These are phyloP conservation scores for Drosophila truncata DNA, from an alignment of 1,140 invertebrate species.

Conservation along the genomic window DNA sequence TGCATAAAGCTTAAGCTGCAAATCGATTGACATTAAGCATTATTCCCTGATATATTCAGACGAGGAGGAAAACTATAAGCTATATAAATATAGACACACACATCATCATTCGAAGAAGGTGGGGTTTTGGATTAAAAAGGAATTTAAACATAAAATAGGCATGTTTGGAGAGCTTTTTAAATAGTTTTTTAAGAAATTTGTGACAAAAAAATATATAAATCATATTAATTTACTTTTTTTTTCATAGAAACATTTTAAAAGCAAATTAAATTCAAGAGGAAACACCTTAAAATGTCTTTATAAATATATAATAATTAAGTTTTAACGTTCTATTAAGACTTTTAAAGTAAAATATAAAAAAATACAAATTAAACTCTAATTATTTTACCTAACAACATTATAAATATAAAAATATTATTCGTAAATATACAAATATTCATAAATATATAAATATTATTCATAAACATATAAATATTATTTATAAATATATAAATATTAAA, in stretches of 20 bases:
- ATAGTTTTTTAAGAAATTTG: not conserved
- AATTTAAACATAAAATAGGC: no score
- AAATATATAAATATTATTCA: no score
- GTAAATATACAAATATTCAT: no score
- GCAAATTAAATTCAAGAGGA: not conserved
- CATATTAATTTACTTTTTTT: not conserved
- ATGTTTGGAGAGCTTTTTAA: no score
- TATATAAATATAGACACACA: not conserved
- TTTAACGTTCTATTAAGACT: not conserved
- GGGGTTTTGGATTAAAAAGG: not conserved
- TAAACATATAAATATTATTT: no score
- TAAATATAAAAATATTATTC: no score
- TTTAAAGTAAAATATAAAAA: not conserved
- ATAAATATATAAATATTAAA: no score
- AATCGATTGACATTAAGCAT: slow-evolving; percentile 44
- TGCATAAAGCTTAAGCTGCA: slow-evolving; percentile 41
- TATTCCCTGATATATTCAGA: slow-evolving; percentile 8
- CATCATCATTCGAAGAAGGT: no score
- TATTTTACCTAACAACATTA: not conserved
- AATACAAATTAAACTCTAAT: not conserved
- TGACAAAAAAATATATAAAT: no score
- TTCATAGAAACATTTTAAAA: not conserved
- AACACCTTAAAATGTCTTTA: not conserved
- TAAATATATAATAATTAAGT: not conserved
- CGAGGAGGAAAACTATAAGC: not conserved